A percentile compares a stretch with the other conserved stretches of the same genome.
These are phyloP conservation scores for Lithophane socia DNA, from an alignment of 2,888 invertebrate species.

Conservation along the genomic window DNA sequence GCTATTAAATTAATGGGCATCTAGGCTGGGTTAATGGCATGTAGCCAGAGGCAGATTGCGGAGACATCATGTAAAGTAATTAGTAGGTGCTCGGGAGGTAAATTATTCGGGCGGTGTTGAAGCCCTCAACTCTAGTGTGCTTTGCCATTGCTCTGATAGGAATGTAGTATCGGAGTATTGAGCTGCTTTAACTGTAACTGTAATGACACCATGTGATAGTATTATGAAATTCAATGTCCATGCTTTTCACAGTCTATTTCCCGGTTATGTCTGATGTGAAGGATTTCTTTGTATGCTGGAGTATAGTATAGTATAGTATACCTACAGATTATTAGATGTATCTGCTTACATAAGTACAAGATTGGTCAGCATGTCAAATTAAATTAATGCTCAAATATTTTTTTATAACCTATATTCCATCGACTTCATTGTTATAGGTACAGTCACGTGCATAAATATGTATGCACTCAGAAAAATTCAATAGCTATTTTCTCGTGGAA, in stretches of 20 bases:
- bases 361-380: background rate
- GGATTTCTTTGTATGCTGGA: background rate
- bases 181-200: conserved; percentile 4
- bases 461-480: too few relatives aligned
- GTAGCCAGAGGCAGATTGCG: conserved; percentile 72
- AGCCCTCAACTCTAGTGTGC: conserved; percentile 25
- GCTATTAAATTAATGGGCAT: conserved; percentile 84
- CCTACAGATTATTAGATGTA: background rate
- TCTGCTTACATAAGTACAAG: background rate
- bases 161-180: conserved; percentile 31
- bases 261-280: background rate
- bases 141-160: conserved; percentile 5
- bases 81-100: conserved; percentile 58
- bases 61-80: conserved; percentile 83
- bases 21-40: conserved; percentile 71
- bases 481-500: too few relatives aligned
- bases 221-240: background rate
- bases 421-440: background rate
- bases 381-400: background rate
- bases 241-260: background rate
- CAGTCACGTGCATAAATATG: too few relatives aligned
- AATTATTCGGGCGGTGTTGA: conserved; percentile 30
- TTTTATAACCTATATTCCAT: background rate
- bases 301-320: background rate
- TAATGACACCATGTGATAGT: background rate